phyloP scores from a whole-genome alignment of 2,888 invertebrate genomes.

The Lasioglossum marginatum region DNA sequence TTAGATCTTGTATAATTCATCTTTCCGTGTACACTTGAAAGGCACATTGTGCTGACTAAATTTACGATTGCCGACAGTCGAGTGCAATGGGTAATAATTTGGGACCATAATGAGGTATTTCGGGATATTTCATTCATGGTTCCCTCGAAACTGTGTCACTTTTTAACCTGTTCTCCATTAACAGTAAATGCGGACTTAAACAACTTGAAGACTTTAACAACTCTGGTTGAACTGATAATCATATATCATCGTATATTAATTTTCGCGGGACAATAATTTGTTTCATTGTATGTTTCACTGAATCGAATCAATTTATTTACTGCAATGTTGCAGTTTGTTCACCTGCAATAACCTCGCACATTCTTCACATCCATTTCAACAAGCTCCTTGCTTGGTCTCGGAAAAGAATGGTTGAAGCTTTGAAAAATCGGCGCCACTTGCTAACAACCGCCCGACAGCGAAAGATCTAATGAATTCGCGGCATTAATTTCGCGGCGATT shows the following conservation, averaged over 20 bases:
- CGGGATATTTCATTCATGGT: not conserved
- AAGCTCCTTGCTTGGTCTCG: not conserved
- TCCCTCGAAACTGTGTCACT: not conserved
- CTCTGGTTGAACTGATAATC: not conserved
- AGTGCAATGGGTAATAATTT: not conserved
- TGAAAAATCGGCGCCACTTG: not conserved
- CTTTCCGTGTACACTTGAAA: not conserved
- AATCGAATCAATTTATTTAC: not conserved
- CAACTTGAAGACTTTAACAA: not conserved
- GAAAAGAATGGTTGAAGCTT: not conserved
- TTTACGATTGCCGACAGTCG: slow-evolving; percentile 2
- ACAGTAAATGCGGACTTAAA: not conserved
- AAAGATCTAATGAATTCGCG: not conserved
- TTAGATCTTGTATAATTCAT: not conserved
- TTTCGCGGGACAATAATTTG: not conserved
- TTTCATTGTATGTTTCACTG: not conserved
- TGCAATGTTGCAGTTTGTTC: not conserved
- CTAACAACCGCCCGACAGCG: not conserved
- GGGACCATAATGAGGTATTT: not conserved
- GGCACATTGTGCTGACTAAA: not conserved
- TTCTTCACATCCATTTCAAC: not conserved
- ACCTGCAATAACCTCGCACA: not conserved
- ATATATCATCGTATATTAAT: not conserved
- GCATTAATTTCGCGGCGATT: not conserved
- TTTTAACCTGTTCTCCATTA: not conserved